Evolutionary conservation across 23 tunicate species (phyloP), one percentile per base, ranked within the genome.

Genomic region (Halocynthia roretzi): DNA sequence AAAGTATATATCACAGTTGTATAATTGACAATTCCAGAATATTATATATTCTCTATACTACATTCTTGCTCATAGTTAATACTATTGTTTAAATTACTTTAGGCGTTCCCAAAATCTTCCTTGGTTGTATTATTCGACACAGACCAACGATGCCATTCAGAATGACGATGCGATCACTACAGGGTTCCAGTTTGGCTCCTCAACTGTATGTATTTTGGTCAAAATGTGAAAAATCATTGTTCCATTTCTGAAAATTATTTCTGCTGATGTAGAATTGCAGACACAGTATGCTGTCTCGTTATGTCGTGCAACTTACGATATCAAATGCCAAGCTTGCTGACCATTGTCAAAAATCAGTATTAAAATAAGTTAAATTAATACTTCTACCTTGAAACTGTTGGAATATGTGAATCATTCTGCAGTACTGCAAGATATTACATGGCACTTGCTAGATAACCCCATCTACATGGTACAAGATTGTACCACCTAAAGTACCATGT

Each of bases 141-240:
- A n/a, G 10, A 20, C 58, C 62, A 75, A 52, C 66, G 53, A 61
- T 7, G 53, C 62, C 5, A 62, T 82, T 55, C 69, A 76, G 21
- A 70, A 74, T 7, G 62, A 56, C 48, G 76, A 76, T 20, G 84
- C 21, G 20, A 81, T 86, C 53, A 67, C 93, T 7, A 70, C 84
- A 20, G 58, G 78, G n/a, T 86, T 74, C 54, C 15, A 51, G 23
- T 81, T 81, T 54, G 77, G 80, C 57, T 62, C 79, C 14, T n/a
- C 11, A 50, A 11, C 15, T 71, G 12, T 12, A 71, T 12, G 19
- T 15, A 67, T 19, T 4, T 18, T 11, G 23, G 23, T 15, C 23
- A 11, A n/a, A 67, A 67, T 21, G 18, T 10, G 71, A n/a, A 10
- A 11, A 67, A 11, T 10, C 10, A n/a, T n/a, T n/a, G n/a, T n/a